A percentile compares a stretch with the other conserved stretches of the same genome.
These are phyloP conservation scores for Dermolepida albohirtum DNA, from an alignment of 2,888 invertebrate genomes.

Conservation along the genomic window DNA sequence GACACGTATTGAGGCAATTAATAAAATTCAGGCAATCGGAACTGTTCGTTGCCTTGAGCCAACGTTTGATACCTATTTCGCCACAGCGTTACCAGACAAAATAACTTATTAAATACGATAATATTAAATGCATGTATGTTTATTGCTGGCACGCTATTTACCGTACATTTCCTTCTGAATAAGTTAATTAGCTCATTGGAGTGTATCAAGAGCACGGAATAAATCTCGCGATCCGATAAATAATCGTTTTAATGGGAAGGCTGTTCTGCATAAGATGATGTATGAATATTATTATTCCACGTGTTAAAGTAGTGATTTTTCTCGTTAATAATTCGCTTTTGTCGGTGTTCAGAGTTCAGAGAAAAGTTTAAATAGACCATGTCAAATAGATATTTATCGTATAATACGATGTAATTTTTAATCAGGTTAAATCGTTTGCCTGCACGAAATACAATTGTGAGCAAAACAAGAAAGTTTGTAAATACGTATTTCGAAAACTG, in stretches of 20 bases:
- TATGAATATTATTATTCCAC: conserved; percentile 14
- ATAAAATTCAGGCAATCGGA: too few species aligned
- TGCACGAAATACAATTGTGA: too few species aligned
- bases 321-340: too few species aligned
- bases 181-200: conserved; percentile 27
- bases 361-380: too few species aligned
- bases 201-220: conserved; percentile 6
- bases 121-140: conserved; percentile 10
- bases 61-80: conserved; percentile 6
- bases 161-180: conserved; percentile 28
- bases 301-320: neutral
- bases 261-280: conserved; percentile 6
- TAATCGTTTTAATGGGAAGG: conserved; percentile 23
- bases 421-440: too few species aligned
- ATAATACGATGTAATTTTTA: too few species aligned
- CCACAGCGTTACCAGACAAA: neutral
- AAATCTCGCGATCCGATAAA: conserved; percentile 19
- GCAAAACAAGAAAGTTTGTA: too few species aligned
- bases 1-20: too few species aligned
- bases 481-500: too few species aligned
- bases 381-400: too few species aligned
- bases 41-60: too few species aligned
- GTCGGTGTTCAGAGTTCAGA: too few species aligned
- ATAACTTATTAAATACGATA: conserved; percentile 6
- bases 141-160: conserved; percentile 18